phyloP scores from a whole-genome alignment of 2,888 invertebrate genomes.

The Lepidocyrtinus sp. region DNA sequence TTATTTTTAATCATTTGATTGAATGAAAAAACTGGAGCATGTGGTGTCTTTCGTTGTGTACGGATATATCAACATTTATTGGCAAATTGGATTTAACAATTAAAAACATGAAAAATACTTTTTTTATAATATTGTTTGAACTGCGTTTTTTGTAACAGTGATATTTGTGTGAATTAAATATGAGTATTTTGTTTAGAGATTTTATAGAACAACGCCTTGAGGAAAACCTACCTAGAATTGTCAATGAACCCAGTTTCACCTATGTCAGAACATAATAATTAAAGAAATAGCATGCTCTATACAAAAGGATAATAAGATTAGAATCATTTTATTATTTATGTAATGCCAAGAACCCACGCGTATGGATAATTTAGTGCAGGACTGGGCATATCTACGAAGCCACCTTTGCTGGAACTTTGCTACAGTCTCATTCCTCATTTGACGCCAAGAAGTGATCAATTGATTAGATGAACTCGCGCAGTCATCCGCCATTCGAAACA shows the following conservation, averaged over 20 bases:
- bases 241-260: not conserved
- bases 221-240: not conserved
- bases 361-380: constrained; percentile 25
- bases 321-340: constrained; percentile 39
- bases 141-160: not conserved
- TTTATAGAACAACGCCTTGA: too few species aligned
- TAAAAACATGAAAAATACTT: too few species aligned
- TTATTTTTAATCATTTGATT: too few species aligned
- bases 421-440: constrained; percentile 32
- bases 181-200: too few species aligned
- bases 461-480: constrained; percentile 38
- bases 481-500: constrained; percentile 51
- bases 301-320: constrained; percentile 44
- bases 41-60: too few species aligned
- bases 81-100: too few species aligned
- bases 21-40: too few species aligned
- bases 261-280: constrained; percentile 50
- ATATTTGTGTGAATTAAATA: not conserved
- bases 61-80: too few species aligned
- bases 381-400: constrained; percentile 37
- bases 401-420: constrained; percentile 47
- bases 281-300: constrained; percentile 53
- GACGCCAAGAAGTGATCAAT: constrained; percentile 36
- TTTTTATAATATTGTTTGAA: not conserved
- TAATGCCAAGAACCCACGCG: constrained; percentile 52